Percentiles rank a stretch among this genome's conserved stretches.
Evolutionary conservation across 2,797 vertebrate species (phyloP).

Genomic region (Chaenodraco wilsoni): DNA sequence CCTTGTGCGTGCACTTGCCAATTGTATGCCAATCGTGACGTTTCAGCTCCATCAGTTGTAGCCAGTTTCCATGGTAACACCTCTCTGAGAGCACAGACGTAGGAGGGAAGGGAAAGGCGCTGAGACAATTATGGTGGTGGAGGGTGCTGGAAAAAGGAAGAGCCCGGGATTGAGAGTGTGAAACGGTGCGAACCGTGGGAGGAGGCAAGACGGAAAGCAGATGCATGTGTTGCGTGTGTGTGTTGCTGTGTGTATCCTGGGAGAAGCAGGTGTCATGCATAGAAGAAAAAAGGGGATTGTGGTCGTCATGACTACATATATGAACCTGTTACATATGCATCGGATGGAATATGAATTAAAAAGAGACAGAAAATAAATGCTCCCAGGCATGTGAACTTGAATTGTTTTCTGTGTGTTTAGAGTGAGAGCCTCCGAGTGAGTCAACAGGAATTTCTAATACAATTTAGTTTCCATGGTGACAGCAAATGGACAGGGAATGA

Average conservation of each 20-base stretch:
- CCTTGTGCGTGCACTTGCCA: slow-evolving; percentile 39
- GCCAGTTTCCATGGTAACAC: slow-evolving; percentile 87
- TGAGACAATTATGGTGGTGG: slow-evolving; percentile 71
- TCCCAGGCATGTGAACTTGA: slow-evolving; percentile 53
- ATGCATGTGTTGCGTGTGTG: slow-evolving; percentile 45
- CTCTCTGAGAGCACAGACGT: slow-evolving; percentile 74
- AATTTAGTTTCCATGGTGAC: slow-evolving; percentile 85
- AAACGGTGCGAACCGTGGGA: slow-evolving; percentile 57
- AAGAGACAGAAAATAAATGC: slow-evolving; percentile 18
- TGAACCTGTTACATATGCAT: slow-evolving; percentile 21
- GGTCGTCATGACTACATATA: slow-evolving; percentile 40
- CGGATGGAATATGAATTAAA: not conserved
- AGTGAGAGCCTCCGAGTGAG: slow-evolving; percentile 71
- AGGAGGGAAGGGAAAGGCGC: slow-evolving; percentile 66
- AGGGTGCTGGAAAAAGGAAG: slow-evolving; percentile 70
- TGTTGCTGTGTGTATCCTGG: slow-evolving; percentile 26
- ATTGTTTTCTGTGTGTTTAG: slow-evolving; percentile 55
- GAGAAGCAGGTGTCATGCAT: slow-evolving; percentile 23
- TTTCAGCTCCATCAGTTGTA: slow-evolving; percentile 83
- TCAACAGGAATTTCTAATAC: slow-evolving; percentile 80
- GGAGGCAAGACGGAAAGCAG: slow-evolving; percentile 60
- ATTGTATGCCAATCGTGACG: slow-evolving; percentile 71
- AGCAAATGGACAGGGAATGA: slow-evolving; percentile 59
- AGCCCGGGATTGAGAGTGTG: slow-evolving; percentile 61
- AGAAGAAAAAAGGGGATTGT: not conserved